Percentiles rank a stretch among this genome's conserved stretches.
Conservation (phyloP, 2,888 invertebrate species). For the Argyra leucocephala region DNA sequence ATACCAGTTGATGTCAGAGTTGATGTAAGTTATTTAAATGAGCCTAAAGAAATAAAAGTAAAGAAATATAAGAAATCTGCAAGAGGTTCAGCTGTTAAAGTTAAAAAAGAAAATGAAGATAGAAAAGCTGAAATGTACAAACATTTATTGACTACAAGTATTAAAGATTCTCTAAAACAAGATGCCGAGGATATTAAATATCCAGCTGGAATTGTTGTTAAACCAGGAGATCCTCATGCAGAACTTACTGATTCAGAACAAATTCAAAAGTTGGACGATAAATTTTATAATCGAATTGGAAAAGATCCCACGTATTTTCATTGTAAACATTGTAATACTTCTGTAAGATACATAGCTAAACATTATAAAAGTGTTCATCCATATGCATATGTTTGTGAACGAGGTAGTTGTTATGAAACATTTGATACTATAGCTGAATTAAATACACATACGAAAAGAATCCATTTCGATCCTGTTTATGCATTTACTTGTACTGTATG, state of each 20-base stretch:
- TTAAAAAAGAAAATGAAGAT: background rate
- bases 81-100: too few relatives aligned
- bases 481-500: background rate
- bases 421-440: background rate
- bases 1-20: background rate
- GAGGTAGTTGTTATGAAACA: background rate
- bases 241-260: background rate
- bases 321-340: background rate
- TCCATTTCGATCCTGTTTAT: background rate
- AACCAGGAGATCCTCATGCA: background rate
- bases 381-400: background rate
- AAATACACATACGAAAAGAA: background rate
- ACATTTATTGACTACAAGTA: background rate
- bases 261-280: background rate
- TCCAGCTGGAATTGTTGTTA: background rate
- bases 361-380: constrained; percentile 3
- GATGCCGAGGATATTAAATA: background rate
- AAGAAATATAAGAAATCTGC: background rate
- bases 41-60: background rate
- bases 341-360: background rate
- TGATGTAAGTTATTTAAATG: background rate
- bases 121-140: background rate
- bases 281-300: constrained; percentile 2
- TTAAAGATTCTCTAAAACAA: background rate
- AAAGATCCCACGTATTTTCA: background rate